Evolutionary conservation across 2,113 vertebrate genomes (phyloP).

Genomic region (Phainopepla nitens): DNA sequence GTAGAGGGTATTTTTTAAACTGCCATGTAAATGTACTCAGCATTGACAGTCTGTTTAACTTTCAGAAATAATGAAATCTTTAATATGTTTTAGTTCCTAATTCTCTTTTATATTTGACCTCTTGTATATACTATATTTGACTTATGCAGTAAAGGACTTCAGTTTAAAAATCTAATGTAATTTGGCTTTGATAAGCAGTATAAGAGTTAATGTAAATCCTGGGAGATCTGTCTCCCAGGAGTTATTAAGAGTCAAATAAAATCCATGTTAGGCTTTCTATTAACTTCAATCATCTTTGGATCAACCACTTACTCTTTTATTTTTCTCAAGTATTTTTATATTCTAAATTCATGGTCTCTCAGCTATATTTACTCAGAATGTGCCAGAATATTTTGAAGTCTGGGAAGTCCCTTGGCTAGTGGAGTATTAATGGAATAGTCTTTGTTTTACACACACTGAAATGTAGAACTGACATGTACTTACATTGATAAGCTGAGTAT

Average conservation of each 20-base stretch:
- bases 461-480: not conserved
- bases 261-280: not conserved
- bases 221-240: not conserved
- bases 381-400: not conserved
- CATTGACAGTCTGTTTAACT: slow-evolving; percentile 37
- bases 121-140: not conserved
- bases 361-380: not conserved
- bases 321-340: not conserved
- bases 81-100: not conserved
- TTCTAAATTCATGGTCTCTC: not conserved
- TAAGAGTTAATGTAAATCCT: not conserved
- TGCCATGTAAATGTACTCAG: not conserved
- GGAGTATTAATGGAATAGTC: not conserved
- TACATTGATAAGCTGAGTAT: not conserved
- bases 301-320: not conserved
- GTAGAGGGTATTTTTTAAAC: not conserved
- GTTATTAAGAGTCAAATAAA: not conserved
- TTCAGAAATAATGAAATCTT: slow-evolving; percentile 23
- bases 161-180: not conserved
- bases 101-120: slow-evolving; percentile 33
- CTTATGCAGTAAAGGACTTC: not conserved
- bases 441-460: not conserved
- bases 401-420: not conserved
- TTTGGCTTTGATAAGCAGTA: not conserved
- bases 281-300: not conserved